Base-by-base conservation (phyloP, 30 jellyfish, hydroid and myxozoan species). In the Cassiopea xamachana region DNA sequence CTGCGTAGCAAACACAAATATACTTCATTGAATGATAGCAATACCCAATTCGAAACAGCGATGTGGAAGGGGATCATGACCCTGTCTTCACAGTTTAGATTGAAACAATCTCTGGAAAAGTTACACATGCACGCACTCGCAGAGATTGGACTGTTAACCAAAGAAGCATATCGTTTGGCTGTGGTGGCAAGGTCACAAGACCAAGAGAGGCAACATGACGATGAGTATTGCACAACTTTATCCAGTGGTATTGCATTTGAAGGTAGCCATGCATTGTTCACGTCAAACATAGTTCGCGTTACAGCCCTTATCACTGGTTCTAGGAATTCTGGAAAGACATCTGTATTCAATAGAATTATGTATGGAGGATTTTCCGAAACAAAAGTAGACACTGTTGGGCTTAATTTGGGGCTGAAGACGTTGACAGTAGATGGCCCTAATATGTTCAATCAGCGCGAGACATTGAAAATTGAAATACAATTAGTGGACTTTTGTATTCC, bases 381-480 rank as follows among this genome's bases (percentile, higher is more conserved):
- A 8, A 3, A 60, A 3, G 13, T 14, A 39, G 79, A 64, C 27
- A 69, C 79, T 16, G 15, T 84, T 13, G 92, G 92, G 7, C 59
- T 84, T 44, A 77, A 84, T 74, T 84, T 46, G 2, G 85, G 85
- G 1, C 76, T 84, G 47, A 84, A 84, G 48, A 84, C 92, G 1
- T 51, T 84, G 48, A 50, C 81, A n/a, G 27, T 84, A n/a, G 69
- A 70, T 2, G 92, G 92, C 49, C 81, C 81, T 49, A 84, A 84
- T 45, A 84, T 84, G 92, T 84, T 84, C 73, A 61, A 77, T 39
- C 73, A 84, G 18, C 79, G n/a, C 10, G 49, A 64, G 49, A 13
- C 15, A 44, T 27, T 84, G 79, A 46, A 51, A 71, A 69, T 84
- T 50, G 86, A 77, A 72, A 72, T 72, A 73, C 92, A 72, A 47